phyloP scores from a whole-genome alignment of 1,140 invertebrate species.

The Coenobita brevimanus region DNA sequence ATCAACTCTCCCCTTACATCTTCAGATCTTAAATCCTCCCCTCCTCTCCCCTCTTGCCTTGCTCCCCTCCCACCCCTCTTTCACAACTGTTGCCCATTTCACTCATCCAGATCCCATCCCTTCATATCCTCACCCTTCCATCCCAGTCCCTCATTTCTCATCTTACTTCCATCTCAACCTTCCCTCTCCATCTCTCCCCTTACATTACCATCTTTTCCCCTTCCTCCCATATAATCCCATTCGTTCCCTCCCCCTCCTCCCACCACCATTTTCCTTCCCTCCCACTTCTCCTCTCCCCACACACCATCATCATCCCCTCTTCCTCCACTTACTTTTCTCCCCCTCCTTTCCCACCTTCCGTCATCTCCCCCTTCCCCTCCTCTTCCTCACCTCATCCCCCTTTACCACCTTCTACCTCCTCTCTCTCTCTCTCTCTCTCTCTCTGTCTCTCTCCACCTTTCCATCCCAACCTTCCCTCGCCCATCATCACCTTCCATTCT shows the following conservation, averaged over 20 bases:
- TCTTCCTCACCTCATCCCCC: neutral
- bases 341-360: neutral
- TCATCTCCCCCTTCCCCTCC: neutral
- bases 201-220: neutral
- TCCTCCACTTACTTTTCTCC: neutral
- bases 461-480: neutral
- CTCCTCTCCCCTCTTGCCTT: too few relatives aligned
- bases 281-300: neutral
- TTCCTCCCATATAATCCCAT: neutral
- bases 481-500: too few relatives aligned
- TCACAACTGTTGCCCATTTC: neutral
- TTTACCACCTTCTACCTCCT: neutral
- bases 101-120: neutral
- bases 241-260: neutral
- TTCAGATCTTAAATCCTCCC: neutral
- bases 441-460: neutral
- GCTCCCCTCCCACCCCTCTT: too few relatives aligned
- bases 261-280: neutral
- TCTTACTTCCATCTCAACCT: neutral
- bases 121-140: neutral
- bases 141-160: neutral
- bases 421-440: neutral
- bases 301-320: neutral
- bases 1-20: neutral
- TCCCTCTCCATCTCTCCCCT: neutral